A percentile compares a stretch with the other conserved stretches of the same genome.
Conservation (phyloP, 92 coral and sea anemone species). For the Paragorgia papillata region DNA sequence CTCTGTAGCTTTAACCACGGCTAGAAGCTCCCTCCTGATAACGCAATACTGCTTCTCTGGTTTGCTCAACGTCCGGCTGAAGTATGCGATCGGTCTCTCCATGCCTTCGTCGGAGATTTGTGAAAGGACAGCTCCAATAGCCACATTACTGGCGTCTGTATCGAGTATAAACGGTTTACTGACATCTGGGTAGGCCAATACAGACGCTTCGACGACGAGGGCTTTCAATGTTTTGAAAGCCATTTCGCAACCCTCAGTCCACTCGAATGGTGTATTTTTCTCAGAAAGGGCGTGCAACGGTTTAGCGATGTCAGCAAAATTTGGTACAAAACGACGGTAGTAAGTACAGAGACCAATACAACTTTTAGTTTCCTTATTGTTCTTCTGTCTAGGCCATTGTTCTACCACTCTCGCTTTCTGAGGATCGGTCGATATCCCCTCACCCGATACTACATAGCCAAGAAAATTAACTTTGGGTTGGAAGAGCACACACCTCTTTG, state of each 20-base stretch:
- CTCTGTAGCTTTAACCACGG: background rate
- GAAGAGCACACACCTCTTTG: no score
- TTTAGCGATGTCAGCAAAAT: slow-evolving; percentile 7
- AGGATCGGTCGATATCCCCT: no score
- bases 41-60: background rate
- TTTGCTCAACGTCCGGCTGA: background rate
- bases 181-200: no score
- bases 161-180: no score
- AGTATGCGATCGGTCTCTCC: background rate
- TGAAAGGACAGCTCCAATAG: background rate
- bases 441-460: no score
- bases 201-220: background rate
- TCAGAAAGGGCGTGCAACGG: slow-evolving; percentile 10
- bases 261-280: background rate
- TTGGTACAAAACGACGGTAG: no score
- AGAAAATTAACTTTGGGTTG: no score
- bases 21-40: background rate
- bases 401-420: no score
- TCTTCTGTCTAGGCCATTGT: no score
- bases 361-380: no score
- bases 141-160: slow-evolving; percentile 3
- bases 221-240: no score
- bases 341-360: no score
- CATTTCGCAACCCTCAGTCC: background rate
- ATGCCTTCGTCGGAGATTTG: background rate